Conservation (phyloP, 2,888 invertebrate species). For the Mongoloraphidia duomilia region DNA sequence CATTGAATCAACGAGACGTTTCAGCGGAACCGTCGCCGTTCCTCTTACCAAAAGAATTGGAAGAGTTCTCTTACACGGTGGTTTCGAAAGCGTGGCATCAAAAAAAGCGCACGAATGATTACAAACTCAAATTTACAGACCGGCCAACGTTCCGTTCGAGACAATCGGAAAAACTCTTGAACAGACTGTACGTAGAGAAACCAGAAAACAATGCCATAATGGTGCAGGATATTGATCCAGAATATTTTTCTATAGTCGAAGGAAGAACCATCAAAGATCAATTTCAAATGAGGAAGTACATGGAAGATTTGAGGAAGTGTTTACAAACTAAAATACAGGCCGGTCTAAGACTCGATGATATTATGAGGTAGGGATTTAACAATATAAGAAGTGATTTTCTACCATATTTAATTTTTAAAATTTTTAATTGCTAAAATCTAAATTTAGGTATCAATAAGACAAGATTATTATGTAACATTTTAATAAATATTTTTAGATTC, state of each 20-base stretch:
- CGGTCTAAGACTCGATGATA: conserved; percentile 27
- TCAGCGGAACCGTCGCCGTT: conserved; percentile 30
- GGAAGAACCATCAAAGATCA: conserved; percentile 43
- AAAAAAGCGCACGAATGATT: conserved; percentile 21
- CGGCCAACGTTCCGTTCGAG: conserved; percentile 24
- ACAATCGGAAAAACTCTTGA: conserved; percentile 35
- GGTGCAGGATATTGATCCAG: conserved; percentile 48
- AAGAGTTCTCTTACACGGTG: conserved; percentile 30
- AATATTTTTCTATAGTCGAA: conserved; percentile 46
- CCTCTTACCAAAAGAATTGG: conserved; percentile 27
- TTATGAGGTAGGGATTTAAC: conserved; percentile 13
- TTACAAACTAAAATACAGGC: conserved; percentile 30
- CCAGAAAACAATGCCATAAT: conserved; percentile 39
- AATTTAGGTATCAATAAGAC: conserved; percentile 20
- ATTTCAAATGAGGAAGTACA: conserved; percentile 42
- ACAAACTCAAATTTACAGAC: conserved; percentile 21
- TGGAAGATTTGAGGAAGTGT: conserved; percentile 29
- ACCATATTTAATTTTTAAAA: not conserved
- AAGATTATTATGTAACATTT: conserved; percentile 29
- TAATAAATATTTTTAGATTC: conserved; percentile 33
- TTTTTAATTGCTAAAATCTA: conserved; percentile 17
- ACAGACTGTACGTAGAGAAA: conserved; percentile 40
- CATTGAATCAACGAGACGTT: conserved; percentile 22
- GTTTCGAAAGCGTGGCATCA: conserved; percentile 27
- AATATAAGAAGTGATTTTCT: too few relatives aligned